Evolutionary conservation across 1,140 invertebrate species (phyloP).

Genomic region (Leptopilina clavipes): DNA sequence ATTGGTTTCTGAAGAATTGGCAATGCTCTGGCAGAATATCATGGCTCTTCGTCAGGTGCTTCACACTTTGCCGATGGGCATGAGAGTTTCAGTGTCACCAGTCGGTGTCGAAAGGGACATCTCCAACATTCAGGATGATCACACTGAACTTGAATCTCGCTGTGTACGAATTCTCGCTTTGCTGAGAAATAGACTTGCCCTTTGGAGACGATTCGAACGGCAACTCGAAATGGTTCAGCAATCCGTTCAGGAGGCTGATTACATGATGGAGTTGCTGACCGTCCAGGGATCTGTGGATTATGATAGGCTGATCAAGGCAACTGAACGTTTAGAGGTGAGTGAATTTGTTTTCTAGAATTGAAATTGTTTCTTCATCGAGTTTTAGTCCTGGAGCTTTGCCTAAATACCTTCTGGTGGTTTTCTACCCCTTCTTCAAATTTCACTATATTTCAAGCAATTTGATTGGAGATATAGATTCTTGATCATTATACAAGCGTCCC

Average conservation of each 20-base stretch:
- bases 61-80: constrained; percentile 83
- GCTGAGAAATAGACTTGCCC: constrained; percentile 78
- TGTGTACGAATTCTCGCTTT: constrained; percentile 79
- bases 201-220: constrained; percentile 85
- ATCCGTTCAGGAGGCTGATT: constrained; percentile 87
- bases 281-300: constrained; percentile 88
- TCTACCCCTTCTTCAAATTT: too few relatives aligned
- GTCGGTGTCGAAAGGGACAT: constrained; percentile 84
- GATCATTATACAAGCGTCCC: too few relatives aligned
- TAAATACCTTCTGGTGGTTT: too few relatives aligned
- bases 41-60: constrained; percentile 83
- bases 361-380: too few relatives aligned
- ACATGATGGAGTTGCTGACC: constrained; percentile 88
- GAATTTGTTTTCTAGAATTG: neutral
- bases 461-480: too few relatives aligned
- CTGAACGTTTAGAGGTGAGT: constrained; percentile 86
- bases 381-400: too few relatives aligned
- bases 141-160: constrained; percentile 81
- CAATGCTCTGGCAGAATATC: constrained; percentile 83
- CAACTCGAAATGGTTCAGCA: constrained; percentile 86
- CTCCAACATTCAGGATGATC: constrained; percentile 82
- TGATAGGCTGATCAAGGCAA: constrained; percentile 85
- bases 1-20: constrained; percentile 79
- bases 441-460: too few relatives aligned
- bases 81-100: constrained; percentile 84